A percentile compares a stretch with the other conserved stretches of the same genome.
Evolutionary conservation across 2,888 invertebrate genomes (phyloP).

Genomic region (Lagria hirta): DNA sequence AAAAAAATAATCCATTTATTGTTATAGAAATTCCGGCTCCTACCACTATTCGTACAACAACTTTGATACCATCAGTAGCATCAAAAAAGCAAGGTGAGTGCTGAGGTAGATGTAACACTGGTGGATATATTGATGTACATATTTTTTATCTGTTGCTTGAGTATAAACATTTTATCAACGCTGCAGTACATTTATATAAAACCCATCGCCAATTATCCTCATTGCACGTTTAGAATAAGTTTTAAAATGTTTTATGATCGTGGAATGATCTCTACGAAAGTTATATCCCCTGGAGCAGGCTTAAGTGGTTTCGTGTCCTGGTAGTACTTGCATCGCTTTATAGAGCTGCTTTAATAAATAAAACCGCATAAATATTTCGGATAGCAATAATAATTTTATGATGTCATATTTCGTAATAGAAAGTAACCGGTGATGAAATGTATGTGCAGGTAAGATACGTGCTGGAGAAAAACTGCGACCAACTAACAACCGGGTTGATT

Average conservation of each 20-base stretch:
- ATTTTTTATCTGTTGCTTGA: no score
- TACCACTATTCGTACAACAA: conserved; percentile 70
- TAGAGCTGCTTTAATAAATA: conserved; percentile 25
- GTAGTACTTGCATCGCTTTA: conserved; percentile 19
- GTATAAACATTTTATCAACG: no score
- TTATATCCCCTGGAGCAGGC: conserved; percentile 17
- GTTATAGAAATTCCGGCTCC: conserved; percentile 82
- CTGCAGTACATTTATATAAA: no score
- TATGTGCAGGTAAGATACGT: conserved; percentile 41
- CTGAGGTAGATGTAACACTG: no score
- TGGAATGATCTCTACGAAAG: conserved; percentile 27
- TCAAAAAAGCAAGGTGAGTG: conserved; percentile 66
- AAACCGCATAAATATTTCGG: conserved; percentile 14
- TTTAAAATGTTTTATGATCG: conserved; percentile 35
- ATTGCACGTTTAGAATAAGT: conserved; percentile 33
- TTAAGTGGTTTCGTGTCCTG: conserved; percentile 22
- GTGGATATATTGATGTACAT: no score
- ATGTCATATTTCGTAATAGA: conserved; percentile 21
- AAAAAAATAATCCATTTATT: no score
- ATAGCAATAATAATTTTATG: conserved; percentile 20
- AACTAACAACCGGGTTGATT: conserved; percentile 46
- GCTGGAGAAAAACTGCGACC: conserved; percentile 43
- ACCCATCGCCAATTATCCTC: conserved; percentile 37
- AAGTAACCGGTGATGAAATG: conserved; percentile 27
- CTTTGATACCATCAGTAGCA: conserved; percentile 60